These are phyloP conservation scores for Thereva unica DNA, from an alignment of 2,888 invertebrate species.

Conservation along the genomic window DNA sequence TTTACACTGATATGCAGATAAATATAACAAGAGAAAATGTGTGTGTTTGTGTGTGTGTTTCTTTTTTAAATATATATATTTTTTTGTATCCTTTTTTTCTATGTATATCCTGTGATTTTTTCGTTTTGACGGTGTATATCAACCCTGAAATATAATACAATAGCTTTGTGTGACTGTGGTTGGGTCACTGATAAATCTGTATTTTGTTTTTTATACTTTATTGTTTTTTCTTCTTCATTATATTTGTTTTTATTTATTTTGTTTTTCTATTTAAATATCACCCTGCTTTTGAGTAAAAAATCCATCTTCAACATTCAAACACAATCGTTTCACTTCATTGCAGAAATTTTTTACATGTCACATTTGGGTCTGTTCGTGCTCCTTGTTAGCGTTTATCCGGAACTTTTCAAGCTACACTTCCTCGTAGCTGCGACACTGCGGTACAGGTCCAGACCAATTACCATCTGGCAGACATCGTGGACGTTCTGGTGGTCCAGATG, in stretches of 20 bases:
- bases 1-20: constrained; percentile 32
- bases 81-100: too few species aligned
- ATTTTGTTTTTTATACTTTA: constrained; percentile 16
- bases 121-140: too few species aligned
- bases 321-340: neutral
- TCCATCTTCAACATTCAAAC: constrained; percentile 25
- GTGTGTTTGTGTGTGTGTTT: too few species aligned
- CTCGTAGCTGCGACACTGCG: constrained; percentile 69
- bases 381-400: constrained; percentile 18
- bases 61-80: too few species aligned
- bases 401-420: constrained; percentile 59
- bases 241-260: constrained; percentile 23
- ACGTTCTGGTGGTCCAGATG: constrained; percentile 62
- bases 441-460: constrained; percentile 70
- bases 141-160: constrained; percentile 11
- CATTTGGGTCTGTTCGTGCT: constrained; percentile 27
- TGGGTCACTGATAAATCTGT: neutral
- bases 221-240: constrained; percentile 17
- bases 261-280: constrained; percentile 38
- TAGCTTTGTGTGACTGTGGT: constrained; percentile 14
- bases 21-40: too few species aligned
- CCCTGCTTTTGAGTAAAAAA: constrained; percentile 35
- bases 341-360: constrained; percentile 6
- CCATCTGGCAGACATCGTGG: constrained; percentile 70
- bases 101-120: too few species aligned